Conservation (phyloP, 1,140 invertebrate species). For the Drosophila mauritiana region DNA sequence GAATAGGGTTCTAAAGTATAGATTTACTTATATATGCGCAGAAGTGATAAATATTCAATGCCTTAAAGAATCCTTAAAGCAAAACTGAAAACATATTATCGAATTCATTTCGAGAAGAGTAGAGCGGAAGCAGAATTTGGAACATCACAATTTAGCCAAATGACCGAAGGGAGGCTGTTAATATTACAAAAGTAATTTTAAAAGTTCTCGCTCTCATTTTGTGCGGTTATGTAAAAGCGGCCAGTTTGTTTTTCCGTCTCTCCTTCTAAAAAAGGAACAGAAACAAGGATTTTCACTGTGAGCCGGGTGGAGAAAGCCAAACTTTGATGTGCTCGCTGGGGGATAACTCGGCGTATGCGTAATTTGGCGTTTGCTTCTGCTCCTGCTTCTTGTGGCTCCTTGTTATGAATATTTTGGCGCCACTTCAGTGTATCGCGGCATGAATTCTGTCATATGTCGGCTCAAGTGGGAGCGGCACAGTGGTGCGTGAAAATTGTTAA, state of each 20-base stretch:
- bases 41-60: neutral
- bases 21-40: neutral
- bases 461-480: conserved; percentile 23
- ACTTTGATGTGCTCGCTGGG: conserved; percentile 44
- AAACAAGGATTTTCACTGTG: conserved; percentile 16
- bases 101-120: conserved; percentile 3
- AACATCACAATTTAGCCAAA: conserved; percentile 16
- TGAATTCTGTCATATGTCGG: conserved; percentile 58
- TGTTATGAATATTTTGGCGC: conserved; percentile 54
- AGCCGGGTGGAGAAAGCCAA: conserved; percentile 17
- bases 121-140: neutral
- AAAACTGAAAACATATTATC: conserved; percentile 1
- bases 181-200: conserved; percentile 64
- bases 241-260: neutral
- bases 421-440: conserved; percentile 29
- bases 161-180: conserved; percentile 51
- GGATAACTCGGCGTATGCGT: conserved; percentile 58
- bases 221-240: conserved; percentile 33
- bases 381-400: conserved; percentile 6
- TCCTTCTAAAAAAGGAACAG: conserved; percentile 1
- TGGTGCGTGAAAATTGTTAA: neutral
- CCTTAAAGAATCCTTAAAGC: neutral
- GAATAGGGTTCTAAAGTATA: neutral
- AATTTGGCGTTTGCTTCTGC: conserved; percentile 43
- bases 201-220: conserved; percentile 29